A percentile compares a stretch with the other conserved stretches of the same genome.
Evolutionary conservation across 2,113 vertebrate genomes (phyloP).

Genomic region (Chionis minor): DNA sequence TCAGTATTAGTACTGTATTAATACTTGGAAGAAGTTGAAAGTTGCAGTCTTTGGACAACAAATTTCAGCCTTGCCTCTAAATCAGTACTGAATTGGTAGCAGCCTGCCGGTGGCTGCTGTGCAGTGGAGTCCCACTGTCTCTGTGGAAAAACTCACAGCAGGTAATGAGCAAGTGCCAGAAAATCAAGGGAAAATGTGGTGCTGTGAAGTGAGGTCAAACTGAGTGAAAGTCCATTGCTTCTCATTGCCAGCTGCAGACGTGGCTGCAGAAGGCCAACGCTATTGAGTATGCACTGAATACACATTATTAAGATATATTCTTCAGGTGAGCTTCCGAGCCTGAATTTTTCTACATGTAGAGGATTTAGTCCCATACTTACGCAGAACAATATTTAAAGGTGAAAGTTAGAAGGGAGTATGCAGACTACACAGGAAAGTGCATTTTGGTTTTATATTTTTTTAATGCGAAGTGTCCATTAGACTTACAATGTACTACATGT

Average conservation of each 20-base stretch:
- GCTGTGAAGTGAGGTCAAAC: background rate
- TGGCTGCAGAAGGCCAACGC: background rate
- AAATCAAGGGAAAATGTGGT: background rate
- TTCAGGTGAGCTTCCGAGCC: background rate
- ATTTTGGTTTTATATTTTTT: background rate
- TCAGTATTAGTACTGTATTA: background rate
- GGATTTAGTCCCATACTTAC: background rate
- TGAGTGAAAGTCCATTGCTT: background rate
- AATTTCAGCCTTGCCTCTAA: background rate
- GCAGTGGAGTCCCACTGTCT: background rate
- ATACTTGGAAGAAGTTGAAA: background rate
- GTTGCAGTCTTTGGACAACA: background rate
- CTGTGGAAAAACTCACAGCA: background rate
- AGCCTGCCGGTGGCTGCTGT: background rate
- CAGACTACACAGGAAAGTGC: background rate
- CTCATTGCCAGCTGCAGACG: background rate
- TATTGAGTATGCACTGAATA: background rate
- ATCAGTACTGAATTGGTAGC: background rate
- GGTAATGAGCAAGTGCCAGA: background rate
- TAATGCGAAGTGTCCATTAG: background rate
- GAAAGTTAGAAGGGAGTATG: background rate
- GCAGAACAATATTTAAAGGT: background rate
- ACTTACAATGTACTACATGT: background rate
- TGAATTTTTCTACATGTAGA: background rate
- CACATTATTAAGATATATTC: background rate